Evolutionary conservation across 1,140 invertebrate genomes (phyloP), one percentile per base, ranked within the genome.

Genomic region (Leptopilina boulardi): DNA sequence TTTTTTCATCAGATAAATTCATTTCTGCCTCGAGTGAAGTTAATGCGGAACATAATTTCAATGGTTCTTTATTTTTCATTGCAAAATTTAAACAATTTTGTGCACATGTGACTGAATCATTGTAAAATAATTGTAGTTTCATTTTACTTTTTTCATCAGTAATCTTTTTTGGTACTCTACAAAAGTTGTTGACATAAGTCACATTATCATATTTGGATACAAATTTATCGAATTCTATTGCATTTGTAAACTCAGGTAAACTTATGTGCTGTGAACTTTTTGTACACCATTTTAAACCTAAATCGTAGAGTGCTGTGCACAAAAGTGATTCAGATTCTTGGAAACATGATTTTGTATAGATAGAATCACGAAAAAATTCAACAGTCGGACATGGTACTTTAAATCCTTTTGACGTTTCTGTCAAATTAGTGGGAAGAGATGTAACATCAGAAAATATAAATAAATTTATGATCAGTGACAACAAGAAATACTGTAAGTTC

Each of bases 281-380:
- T 30, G 6, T 11, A 73, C 77, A 83, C 44, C 74, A 34, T 73
- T 83, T 82, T 4, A 76, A 78, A n/a, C 44, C 23, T 8, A 76
- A 44, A 41, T 85, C 83, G 11, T 82, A 78, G 23, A 83, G 51
- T 66, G 73, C 72, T 30, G 85, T 71, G 56, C 84, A 85, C 44
- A 85, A 26, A 26, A 74, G 26, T 26, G 47, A 18, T 6, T 19
- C 44, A 0, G 9, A 10, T 38, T 73, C 18, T 2, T 15, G 15
- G 3, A 11, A 3, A 73, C 83, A 84, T 15, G 8, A 11, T 56
- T 30, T 54, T 21, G 15, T 71, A 23, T 72, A 56, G 13, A 44
- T 41, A 2, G 70, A 80, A 0, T 81, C 23, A 0, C 78, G 73
- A 6, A 84, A 71, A 78, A 73, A 75, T 15, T 34, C 19, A 5